phyloP scores from a whole-genome alignment of 2,888 invertebrate species.

The Clivina fossor region DNA sequence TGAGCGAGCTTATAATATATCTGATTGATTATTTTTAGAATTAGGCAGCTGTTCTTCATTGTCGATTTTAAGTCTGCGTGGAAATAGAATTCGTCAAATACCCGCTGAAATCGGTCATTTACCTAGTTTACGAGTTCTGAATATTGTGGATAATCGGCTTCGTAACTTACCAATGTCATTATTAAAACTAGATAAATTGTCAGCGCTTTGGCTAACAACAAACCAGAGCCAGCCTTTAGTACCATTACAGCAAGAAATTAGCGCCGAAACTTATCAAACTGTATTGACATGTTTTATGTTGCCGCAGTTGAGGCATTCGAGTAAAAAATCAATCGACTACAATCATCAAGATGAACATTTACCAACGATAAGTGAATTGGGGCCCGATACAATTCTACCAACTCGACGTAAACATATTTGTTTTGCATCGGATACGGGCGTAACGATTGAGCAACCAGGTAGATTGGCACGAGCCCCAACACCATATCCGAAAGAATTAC shows the following conservation, averaged over 20 bases:
- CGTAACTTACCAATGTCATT: constrained; percentile 84
- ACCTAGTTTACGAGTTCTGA: constrained; percentile 78
- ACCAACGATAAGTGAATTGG: constrained; percentile 11
- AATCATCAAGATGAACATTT: no score
- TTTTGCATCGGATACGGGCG: constrained; percentile 66
- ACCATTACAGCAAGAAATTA: constrained; percentile 85
- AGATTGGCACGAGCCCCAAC: constrained; percentile 84
- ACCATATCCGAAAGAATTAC: constrained; percentile 90
- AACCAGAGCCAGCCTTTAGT: constrained; percentile 93
- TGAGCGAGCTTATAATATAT: no score
- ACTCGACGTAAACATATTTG: constrained; percentile 60
- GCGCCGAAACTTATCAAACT: constrained; percentile 75
- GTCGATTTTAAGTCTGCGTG: constrained; percentile 79
- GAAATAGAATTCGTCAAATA: constrained; percentile 77
- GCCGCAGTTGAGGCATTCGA: constrained; percentile 78
- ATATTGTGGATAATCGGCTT: constrained; percentile 84
- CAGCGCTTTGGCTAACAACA: constrained; percentile 91
- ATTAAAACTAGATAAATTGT: constrained; percentile 77
- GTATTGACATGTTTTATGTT: constrained; percentile 90
- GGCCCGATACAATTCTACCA: constrained; percentile 33
- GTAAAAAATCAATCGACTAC: no score
- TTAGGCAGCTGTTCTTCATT: constrained; percentile 85
- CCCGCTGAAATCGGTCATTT: constrained; percentile 92
- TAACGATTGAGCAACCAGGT: constrained; percentile 66
- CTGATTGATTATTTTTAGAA: constrained; percentile 55